phyloP scores from a whole-genome alignment of 2,888 invertebrate species.

The Lutraria lutraria region DNA sequence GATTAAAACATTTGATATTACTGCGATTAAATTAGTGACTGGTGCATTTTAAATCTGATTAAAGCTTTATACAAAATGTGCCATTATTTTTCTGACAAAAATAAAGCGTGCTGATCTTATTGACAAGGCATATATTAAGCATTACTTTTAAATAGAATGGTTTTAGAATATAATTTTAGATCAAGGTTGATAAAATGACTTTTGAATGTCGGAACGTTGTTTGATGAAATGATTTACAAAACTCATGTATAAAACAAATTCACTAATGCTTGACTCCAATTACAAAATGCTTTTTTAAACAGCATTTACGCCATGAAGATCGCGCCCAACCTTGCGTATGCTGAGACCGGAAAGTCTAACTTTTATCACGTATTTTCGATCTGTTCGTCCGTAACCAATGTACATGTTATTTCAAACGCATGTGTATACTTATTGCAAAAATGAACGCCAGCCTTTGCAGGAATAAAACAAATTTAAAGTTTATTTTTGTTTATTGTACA shows the following conservation, averaged over 20 bases:
- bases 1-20: constrained; percentile 31
- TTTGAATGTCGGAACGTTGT: not conserved
- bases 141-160: not conserved
- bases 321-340: no score
- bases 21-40: constrained; percentile 38
- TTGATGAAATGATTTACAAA: not conserved
- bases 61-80: not conserved
- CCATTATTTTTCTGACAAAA: not conserved
- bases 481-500: no score
- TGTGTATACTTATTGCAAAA: no score
- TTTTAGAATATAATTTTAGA: not conserved
- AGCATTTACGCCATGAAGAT: not conserved
- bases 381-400: no score
- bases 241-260: not conserved
- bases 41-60: constrained; percentile 24
- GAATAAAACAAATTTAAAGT: no score
- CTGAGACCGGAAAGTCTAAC: no score
- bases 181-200: not conserved
- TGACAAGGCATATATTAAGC: not conserved
- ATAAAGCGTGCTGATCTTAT: not conserved
- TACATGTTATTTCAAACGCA: no score
- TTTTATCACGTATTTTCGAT: no score
- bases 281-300: not conserved
- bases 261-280: not conserved
- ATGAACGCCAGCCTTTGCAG: no score